A percentile compares a stretch with the other conserved stretches of the same genome.
Evolutionary conservation across 2,888 invertebrate genomes (phyloP).

Genomic region (Lochmaea crataegi): DNA sequence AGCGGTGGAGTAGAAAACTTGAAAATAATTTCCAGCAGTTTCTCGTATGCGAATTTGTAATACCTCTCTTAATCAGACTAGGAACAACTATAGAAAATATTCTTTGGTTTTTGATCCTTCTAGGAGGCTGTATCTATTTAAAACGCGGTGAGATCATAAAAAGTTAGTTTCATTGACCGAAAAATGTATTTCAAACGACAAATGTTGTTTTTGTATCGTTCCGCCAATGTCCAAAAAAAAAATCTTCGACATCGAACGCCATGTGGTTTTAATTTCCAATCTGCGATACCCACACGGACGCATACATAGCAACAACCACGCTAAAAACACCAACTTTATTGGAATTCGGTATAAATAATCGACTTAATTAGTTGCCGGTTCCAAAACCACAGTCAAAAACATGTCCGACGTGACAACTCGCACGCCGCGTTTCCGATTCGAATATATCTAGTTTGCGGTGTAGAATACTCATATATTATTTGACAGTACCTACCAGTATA

Average conservation of each 20-base stretch:
- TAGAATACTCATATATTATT: slow-evolving; percentile 18
- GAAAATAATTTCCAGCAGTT: no score
- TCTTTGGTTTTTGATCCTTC: no score
- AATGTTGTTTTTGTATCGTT: slow-evolving; percentile 8
- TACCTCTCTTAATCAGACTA: no score
- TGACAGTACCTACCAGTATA: slow-evolving; percentile 5
- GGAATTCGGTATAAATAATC: slow-evolving; percentile 56
- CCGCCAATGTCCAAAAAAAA: slow-evolving; percentile 30
- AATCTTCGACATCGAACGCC: slow-evolving; percentile 44
- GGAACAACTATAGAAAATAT: no score
- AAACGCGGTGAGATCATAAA: no score
- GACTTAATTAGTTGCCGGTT: slow-evolving; percentile 54
- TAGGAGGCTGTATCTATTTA: no score
- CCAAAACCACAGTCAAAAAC: slow-evolving; percentile 40
- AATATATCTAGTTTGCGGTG: slow-evolving; percentile 13
- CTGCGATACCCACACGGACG: slow-evolving; percentile 41
- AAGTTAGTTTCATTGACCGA: background rate
- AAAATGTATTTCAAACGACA: background rate
- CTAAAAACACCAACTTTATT: slow-evolving; percentile 53
- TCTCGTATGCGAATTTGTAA: no score
- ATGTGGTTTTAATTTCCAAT: slow-evolving; percentile 61
- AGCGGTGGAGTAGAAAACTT: no score
- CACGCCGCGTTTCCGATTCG: slow-evolving; percentile 9
- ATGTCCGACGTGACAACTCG: slow-evolving; percentile 31
- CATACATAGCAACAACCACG: slow-evolving; percentile 34